Evolutionary conservation across 2,797 vertebrate genomes (phyloP), one percentile per base, ranked within the genome.

Genomic region (Coccyzus lansbergi): DNA sequence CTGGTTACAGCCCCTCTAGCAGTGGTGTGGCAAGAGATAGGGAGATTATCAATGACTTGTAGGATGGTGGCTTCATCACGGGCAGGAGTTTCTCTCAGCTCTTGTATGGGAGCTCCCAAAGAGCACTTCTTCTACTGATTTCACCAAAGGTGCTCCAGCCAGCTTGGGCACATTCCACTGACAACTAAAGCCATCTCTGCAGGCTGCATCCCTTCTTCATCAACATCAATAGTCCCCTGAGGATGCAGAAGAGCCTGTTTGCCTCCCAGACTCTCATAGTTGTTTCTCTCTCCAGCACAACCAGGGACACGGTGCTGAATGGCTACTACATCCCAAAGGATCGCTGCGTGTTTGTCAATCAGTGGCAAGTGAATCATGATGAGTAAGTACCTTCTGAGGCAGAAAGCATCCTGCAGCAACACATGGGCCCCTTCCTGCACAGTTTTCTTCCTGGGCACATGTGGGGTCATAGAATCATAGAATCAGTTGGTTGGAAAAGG

Each of bases 321-420:
- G 98, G 98, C 68, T 99, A 97, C 97, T 98, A 98, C 95, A 98
- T 99, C 88, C 99, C 99, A 8, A 99, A 99, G 97, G 97, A 98
- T 87, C 92, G 96, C 20, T 99, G 98, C 10, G 96, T 99, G 85
- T 98, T 99, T 87, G 59, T 99, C 93, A 99, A 99, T 96, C 99
- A 99, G 97, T 99, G 99, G 99, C 98, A 99, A 69, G 97, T 98
- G 92, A 99, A 99, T 95, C 99, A 98, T 0, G 98, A 99, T 4
- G 92, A 97, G 99, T 99, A 94, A 98, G 99, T 96, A 52, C 28
- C 56, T 28, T 5, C 46, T 16, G 21, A 56, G 55, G 76, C 53
- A 74, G 52, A 59, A 69, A 70, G 8, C 59, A 13, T 52, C 34
- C 74, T 67, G 38, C 3, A 2, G 59, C 3, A 4, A 25, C 31